Percentiles rank a stretch among this genome's conserved stretches.
phyloP scores from a whole-genome alignment of 2,113 vertebrate species.

The Ginglymostoma cirratum region DNA sequence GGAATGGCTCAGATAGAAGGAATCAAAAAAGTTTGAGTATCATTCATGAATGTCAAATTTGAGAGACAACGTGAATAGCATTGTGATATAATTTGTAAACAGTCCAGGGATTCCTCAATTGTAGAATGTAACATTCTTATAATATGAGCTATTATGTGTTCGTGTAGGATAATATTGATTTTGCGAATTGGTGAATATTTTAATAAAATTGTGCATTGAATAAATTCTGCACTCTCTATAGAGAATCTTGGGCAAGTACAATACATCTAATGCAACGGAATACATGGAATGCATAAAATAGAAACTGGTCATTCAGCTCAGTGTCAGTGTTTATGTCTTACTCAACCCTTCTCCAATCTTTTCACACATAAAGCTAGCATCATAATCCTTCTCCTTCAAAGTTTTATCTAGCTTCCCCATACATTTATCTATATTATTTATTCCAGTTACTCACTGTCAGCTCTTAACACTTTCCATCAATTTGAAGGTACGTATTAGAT shows the following conservation, averaged over 20 bases:
- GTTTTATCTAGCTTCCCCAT: too few relatives aligned
- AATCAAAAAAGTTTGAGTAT: not conserved
- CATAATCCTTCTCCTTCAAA: too few relatives aligned
- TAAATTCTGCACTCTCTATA: not conserved
- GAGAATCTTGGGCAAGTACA: not conserved
- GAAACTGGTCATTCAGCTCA: too few relatives aligned
- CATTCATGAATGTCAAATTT: not conserved
- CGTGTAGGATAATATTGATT: not conserved
- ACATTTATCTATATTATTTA: too few relatives aligned
- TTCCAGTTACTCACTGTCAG: too few relatives aligned
- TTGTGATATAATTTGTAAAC: not conserved
- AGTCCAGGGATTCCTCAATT: not conserved
- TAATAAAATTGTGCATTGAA: not conserved
- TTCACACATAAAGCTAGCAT: too few relatives aligned
- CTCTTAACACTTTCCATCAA: too few relatives aligned
- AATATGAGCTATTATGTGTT: not conserved
- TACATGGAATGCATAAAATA: too few relatives aligned
- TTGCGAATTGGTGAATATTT: not conserved
- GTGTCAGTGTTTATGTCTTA: too few relatives aligned
- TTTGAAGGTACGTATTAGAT: too few relatives aligned
- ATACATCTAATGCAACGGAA: not conserved
- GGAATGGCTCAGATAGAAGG: not conserved
- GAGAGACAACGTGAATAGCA: not conserved
- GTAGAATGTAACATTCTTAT: not conserved
- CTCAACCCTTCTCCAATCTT: too few relatives aligned